These are phyloP conservation scores for Cnemophilus loriae DNA, from an alignment of 2,113 vertebrate species.

Conservation along the genomic window DNA sequence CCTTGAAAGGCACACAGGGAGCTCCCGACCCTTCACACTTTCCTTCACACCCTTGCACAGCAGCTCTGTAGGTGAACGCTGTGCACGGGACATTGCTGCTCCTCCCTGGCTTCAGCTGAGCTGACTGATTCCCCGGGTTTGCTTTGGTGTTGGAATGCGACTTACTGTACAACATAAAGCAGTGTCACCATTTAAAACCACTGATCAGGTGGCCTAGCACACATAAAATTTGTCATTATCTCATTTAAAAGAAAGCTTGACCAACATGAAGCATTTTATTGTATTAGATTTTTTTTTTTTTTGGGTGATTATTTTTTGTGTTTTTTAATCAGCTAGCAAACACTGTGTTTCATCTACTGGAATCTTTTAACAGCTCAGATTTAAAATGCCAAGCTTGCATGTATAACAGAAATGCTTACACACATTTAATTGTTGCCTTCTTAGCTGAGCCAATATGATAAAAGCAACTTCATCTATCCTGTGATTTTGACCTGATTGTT, in stretches of 20 bases:
- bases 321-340: not conserved
- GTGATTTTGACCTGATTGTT: not conserved
- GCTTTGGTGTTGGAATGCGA: not conserved
- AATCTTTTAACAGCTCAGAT: not conserved
- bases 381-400: not conserved
- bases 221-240: not conserved
- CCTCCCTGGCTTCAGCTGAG: fast-evolving
- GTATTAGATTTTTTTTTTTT: not conserved
- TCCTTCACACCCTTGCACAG: not conserved
- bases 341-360: not conserved
- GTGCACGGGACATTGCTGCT: fast-evolving
- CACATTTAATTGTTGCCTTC: not conserved
- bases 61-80: fast-evolving
- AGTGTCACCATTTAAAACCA: not conserved
- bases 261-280: not conserved
- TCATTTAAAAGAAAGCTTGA: not conserved
- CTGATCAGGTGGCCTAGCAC: not conserved
- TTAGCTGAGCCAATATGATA: not conserved
- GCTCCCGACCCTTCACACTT: not conserved
- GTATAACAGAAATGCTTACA: not conserved
- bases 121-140: not conserved
- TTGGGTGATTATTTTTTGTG: not conserved
- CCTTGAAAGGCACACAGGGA: not conserved
- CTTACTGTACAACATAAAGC: not conserved
- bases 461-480: not conserved